Evolutionary conservation across 2,888 invertebrate species (phyloP), one percentile per base, ranked within the genome.

Genomic region (Hermaeophaga mercurialis): DNA sequence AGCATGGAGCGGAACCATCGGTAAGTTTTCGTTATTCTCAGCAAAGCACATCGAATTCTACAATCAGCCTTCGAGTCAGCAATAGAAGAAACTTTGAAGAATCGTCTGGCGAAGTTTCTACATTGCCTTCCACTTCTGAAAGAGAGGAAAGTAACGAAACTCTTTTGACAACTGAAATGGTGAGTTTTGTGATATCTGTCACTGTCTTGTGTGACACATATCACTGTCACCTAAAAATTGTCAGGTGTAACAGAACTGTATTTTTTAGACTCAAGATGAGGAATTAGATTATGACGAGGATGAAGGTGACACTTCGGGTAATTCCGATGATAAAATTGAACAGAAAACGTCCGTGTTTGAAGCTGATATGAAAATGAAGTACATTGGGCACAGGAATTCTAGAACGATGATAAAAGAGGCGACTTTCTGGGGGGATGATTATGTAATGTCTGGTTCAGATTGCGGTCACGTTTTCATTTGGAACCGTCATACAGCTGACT

Each of bases 401-500:
- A 87, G 85, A 72, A 88, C 88, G 46, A 88, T 88, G 91, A 91
- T 93, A 58, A 93, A 93, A 76, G 91, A 92, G 74, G 88, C 91
- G 2, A 86, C 86, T 56, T 93, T 92, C 76, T 93, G 91, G 90
- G 92, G 92, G 41, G 82, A 87, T 66, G 80, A 87, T 66, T 89
- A 84, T 77, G 85, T 93, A 9, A 86, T 92, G 85, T 90, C 90
- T 15, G 93, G 93, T n/a, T 91, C 90, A 9, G 93, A 93, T 77
- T 93, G 93, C 75, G 93, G 92, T 0, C 91, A 92, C 71, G 87
- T 93, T 9, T 92, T 93, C 70, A 81, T 90, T 26, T 93, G 92
- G 93, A 84, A 91, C 50, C 82, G 88, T 28, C 78, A 84, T 39
- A 86, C 87, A 0, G 87, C 86, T 0, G 81, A 84, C 63, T 76